phyloP scores from a whole-genome alignment of 2,113 vertebrate genomes.

The Mystacornis crossleyi region DNA sequence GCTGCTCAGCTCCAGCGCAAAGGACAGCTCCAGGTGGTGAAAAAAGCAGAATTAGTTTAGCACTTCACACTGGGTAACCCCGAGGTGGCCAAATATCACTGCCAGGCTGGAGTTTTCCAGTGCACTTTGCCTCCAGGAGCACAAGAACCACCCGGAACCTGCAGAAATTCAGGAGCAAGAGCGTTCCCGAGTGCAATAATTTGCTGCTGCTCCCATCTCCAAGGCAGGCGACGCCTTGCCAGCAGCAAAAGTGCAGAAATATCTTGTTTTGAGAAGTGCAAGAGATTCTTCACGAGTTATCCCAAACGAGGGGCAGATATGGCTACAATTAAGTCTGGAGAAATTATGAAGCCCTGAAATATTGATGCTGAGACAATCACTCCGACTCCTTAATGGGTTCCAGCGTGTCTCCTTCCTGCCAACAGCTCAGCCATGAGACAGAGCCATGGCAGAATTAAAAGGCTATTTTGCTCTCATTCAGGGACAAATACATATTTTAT shows the following conservation, averaged over 20 bases:
- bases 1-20: not conserved
- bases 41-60: not conserved
- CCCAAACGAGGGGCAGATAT: constrained; percentile 3
- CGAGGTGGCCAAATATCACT: not conserved
- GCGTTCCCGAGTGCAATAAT: not conserved
- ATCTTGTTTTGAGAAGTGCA: not conserved
- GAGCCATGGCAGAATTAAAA: constrained; percentile 9
- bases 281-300: not conserved
- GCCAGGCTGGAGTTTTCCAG: not conserved
- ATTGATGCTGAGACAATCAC: constrained; percentile 34
- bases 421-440: not conserved
- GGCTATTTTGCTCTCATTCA: constrained; percentile 52
- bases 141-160: not conserved
- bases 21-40: not conserved
- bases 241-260: not conserved
- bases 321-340: constrained; percentile 19
- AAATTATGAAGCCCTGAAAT: constrained; percentile 48
- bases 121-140: not conserved
- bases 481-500: constrained; percentile 10
- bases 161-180: not conserved
- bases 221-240: not conserved
- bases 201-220: not conserved
- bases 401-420: not conserved
- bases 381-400: constrained; percentile 33
- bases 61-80: not conserved